Evolutionary conservation across 2,113 vertebrate species (phyloP).

Genomic region (Scartelaos histophorus): DNA sequence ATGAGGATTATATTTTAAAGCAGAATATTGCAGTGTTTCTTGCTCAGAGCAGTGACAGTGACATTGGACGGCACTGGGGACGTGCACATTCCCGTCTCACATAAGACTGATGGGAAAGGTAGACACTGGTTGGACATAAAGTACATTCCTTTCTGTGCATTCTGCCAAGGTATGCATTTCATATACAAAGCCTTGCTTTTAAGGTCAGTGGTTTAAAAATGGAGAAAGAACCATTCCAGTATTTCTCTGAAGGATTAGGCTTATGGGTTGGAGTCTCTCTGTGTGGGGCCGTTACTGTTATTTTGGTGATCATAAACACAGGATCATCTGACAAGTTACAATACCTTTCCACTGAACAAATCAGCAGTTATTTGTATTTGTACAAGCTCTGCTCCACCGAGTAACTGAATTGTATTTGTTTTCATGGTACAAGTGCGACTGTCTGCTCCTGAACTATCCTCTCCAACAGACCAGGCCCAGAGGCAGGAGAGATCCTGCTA

Average conservation of each 20-base stretch:
- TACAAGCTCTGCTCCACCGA: background rate
- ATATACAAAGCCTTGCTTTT: conserved; percentile 69
- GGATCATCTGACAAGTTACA: conserved; percentile 3
- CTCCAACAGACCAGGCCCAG: background rate
- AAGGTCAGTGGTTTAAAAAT: conserved; percentile 51
- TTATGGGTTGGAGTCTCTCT: background rate
- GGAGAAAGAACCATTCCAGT: conserved; percentile 41
- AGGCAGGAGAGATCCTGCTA: background rate
- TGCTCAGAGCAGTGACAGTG: conserved; percentile 4
- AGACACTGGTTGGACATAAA: conserved; percentile 43
- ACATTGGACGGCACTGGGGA: background rate
- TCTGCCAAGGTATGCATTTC: conserved; percentile 73
- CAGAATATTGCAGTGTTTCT: conserved; percentile 49
- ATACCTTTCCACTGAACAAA: background rate
- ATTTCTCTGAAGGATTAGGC: conserved; percentile 19
- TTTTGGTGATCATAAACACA: background rate
- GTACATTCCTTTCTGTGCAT: conserved; percentile 68
- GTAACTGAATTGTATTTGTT: background rate
- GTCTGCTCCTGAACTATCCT: background rate
- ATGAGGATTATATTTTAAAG: conserved; percentile 82
- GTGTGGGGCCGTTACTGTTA: conserved; percentile 1
- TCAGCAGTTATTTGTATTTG: background rate
- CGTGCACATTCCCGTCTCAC: conserved; percentile 5
- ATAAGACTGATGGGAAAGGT: conserved; percentile 53
- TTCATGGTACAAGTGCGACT: background rate